Evolutionary conservation across 2,888 invertebrate genomes (phyloP), one percentile per base, ranked within the genome.

Genomic region (Athalia rosae): DNA sequence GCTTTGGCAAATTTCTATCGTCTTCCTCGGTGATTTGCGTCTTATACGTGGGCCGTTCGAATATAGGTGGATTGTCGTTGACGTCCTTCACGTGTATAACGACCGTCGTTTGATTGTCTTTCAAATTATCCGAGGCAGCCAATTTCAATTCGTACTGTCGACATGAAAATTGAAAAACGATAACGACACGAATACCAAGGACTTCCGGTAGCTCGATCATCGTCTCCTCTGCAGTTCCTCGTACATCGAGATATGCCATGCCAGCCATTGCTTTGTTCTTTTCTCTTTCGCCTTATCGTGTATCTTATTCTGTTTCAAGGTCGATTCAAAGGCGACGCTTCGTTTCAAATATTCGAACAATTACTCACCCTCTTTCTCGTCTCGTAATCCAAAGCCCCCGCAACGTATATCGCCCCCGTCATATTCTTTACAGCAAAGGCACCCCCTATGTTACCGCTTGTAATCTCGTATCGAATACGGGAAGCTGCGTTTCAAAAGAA

Each of bases 381-480:
- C 91, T 98, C 98, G 91, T 98, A 99, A 92, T 99, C 99, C 89
- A 99, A 93, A 79, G 98, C 97, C 83, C 98, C 98, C 79, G 98
- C 98, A 85, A 99, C 98, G 92, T 98, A 98, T 91, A 99, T 98
- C 90, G 98, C 98, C 86, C 99, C 99, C 83, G 98, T 98, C 96
- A 98, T 98, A 92, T 98, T 98, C 92, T 98, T 98, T 90, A 98
- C 98, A 85, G 98, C 98, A 91, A 98, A 98, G 58, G 98, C 98
- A 86, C 98, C 98, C 82, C 98, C 98, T 93, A 97, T 95, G 95
- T 99, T 99, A 93, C 98, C 98, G 94, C 97, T 97, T 91, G 98
- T 98, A 92, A 99, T 98, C 95, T 98, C 98, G 93, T 99, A 99
- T 93, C 98, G 97, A 94, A 99, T 97, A 94, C 97, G 96, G 92